These are phyloP conservation scores for Fulmarus glacialis DNA, from an alignment of 2,113 vertebrate genomes.

Conservation along the genomic window DNA sequence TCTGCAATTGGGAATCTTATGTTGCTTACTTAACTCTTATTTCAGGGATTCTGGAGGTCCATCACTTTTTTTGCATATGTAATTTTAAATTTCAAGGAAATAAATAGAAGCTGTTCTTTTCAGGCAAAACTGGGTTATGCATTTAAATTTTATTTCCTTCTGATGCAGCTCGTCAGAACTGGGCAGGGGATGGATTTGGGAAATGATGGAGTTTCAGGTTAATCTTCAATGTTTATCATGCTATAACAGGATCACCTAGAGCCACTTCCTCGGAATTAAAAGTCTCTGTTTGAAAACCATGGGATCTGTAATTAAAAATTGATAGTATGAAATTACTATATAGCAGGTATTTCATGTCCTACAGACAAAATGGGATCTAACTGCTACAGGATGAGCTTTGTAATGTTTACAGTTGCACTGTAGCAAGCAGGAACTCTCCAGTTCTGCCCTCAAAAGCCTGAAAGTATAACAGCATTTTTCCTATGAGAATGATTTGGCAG, in stretches of 20 bases:
- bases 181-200: background rate
- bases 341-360: background rate
- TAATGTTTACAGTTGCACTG: background rate
- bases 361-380: background rate
- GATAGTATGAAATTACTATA: background rate
- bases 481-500: background rate
- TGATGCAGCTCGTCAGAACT: background rate
- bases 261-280: background rate
- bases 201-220: background rate
- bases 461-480: background rate
- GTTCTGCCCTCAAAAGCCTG: background rate
- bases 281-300: background rate
- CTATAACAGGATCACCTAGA: background rate
- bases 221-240: background rate
- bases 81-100: background rate
- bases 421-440: background rate
- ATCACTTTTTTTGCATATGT: accelerated
- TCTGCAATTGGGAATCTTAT: background rate
- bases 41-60: background rate
- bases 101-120: background rate
- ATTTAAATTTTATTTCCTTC: background rate
- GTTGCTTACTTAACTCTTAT: background rate
- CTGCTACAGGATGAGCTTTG: background rate
- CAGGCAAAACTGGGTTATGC: background rate
- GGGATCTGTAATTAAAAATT: background rate